Evolutionary conservation across 1,140 invertebrate species (phyloP), one percentile per base, ranked within the genome.

Genomic region (Drosophila novamexicana): DNA sequence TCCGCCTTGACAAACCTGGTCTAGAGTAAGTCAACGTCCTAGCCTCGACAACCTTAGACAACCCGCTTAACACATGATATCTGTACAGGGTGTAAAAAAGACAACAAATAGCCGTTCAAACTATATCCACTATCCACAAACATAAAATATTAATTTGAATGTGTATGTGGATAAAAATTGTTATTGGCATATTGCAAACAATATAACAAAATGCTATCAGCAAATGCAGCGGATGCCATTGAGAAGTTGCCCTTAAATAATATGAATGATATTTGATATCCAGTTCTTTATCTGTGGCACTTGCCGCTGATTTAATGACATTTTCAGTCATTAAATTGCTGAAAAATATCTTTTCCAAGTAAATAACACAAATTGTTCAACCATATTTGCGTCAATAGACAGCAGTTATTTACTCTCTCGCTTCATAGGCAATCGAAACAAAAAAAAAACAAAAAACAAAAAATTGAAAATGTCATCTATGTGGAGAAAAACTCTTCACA

Each of bases 121-220:
- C 12, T 50, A n/a, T 32, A 29, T 10, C 5, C 22, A 7, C 0
- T 29, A 29, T 29, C 22, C 22, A 29, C 22, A 32, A 7, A 6
- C 29, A 50, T 32, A 32, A 50, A 49, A 50, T 50, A 50, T 50
- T 32, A 50, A 50, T 50, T 54, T 54, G 37, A 16, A 34, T 53
- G 4, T 53, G n/a, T 6, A 53, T 40, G 32, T 53, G 50, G 7
- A 53, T 36, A 36, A 34, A 53, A 69, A 88, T 83, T 81, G 8
- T 56, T 36, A 63, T 74, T 77, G 49, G 52, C 49, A 71, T 78
- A 78, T 80, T 64, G 56, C 70, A 75, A 70, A 50, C 5, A 50
- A 50, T 10, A 63, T 54, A 47, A 57, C 36, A 63, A 74, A 69
- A 47, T 61, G 50, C 75, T 88, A 88, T 88, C 83, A 56, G 77